Evolutionary conservation across 2,797 vertebrate species (phyloP).

Genomic region (Gephyroberyx darwinii): DNA sequence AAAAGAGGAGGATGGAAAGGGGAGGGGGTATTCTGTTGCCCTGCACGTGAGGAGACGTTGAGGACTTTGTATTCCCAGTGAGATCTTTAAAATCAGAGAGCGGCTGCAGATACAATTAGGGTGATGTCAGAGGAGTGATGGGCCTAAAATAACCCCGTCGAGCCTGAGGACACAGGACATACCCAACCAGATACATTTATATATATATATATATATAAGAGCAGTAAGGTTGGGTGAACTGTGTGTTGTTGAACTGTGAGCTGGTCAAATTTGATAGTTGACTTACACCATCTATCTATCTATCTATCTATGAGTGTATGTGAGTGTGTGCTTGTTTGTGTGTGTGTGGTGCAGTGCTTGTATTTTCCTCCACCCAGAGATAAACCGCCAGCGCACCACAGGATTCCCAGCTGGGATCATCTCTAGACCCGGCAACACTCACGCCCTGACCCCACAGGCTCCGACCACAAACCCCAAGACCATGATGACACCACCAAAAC

Average conservation of each 20-base stretch:
- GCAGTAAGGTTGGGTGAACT: neutral
- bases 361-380: slow-evolving; percentile 50
- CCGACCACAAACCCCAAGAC: slow-evolving; percentile 65
- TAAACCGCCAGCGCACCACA: slow-evolving; percentile 59
- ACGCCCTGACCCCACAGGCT: slow-evolving; percentile 67
- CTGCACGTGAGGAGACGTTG: neutral
- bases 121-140: slow-evolving; percentile 28
- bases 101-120: slow-evolving; percentile 10
- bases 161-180: neutral
- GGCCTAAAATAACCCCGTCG: slow-evolving; percentile 32
- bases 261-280: too few relatives aligned
- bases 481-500: slow-evolving; percentile 61
- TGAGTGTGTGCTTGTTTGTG: slow-evolving; percentile 7
- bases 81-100: slow-evolving; percentile 20
- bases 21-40: too few relatives aligned
- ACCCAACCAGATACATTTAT: neutral
- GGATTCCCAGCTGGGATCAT: slow-evolving; percentile 61
- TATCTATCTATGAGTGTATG: slow-evolving; percentile 12
- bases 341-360: slow-evolving; percentile 38
- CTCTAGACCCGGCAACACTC: slow-evolving; percentile 57
- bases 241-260: too few relatives aligned
- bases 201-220: too few relatives aligned
- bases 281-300: neutral
- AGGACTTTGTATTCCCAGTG: neutral
- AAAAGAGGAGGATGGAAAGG: neutral